Base-by-base conservation (phyloP, 1,140 invertebrate genomes). In the Rhyacophila brunnea region DNA sequence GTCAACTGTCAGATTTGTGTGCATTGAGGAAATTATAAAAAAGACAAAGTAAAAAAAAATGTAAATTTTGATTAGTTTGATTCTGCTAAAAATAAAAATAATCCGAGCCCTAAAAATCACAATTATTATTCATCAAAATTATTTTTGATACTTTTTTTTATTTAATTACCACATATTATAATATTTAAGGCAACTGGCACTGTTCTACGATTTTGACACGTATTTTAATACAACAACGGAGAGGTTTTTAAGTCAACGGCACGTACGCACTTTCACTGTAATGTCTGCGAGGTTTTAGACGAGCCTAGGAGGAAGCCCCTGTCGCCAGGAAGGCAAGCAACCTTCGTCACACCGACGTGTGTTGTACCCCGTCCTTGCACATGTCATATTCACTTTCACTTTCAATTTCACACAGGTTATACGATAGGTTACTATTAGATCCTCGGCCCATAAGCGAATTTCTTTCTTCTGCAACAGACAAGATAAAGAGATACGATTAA, bases 361-460 rank as follows among this genome's bases (percentile, higher is more conserved):
- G 73, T 7, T 70, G 69, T 62, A 70, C 67, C 34, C 61, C 60
- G 46, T 50, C 17, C 49, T 53, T 57, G 15, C 38, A 55, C 46
- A 58, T 48, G 13, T 66, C 66, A 50, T 65, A 60, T 69, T 89
- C 87, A 67, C 82, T 85, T 70, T 92, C 90, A n/a, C 89, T 91
- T 75, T 95, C 92, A 69, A 95, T 93, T 81, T 95, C 93, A 81
- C 93, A 95, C 23, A 95, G 81, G 76, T 90, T 87, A 17, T 91
- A 86, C 15, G 92, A 93, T 47, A 93, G 80, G 73, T 93, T 91
- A 74, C 91, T 94, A 70, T 88, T 88, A 4, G 86, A 87, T 40
- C 83, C 87, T 42, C 80, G 81, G 48, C 81, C 81, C 47, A 83
- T 81, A 34, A 90, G 80, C 58, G 89, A 90, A 73, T 89, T 85